A percentile compares a stretch with the other conserved stretches of the same genome.
phyloP scores from a whole-genome alignment of 2,797 vertebrate species.

The Chiroxiphia lanceolata region DNA sequence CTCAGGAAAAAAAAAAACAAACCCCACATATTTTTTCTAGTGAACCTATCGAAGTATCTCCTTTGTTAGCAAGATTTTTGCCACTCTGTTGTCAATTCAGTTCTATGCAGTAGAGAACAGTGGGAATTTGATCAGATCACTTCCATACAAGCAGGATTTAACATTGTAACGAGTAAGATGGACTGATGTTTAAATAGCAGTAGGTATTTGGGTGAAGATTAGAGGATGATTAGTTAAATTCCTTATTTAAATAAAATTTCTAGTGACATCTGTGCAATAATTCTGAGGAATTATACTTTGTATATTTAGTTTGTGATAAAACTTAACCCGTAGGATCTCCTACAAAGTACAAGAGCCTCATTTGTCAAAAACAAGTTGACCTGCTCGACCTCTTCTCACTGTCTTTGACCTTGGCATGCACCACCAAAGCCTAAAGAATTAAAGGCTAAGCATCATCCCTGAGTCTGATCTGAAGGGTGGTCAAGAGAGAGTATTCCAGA shows the following conservation, averaged over 20 bases:
- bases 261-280: not conserved
- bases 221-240: not conserved
- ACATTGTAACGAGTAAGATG: not conserved
- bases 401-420: not conserved
- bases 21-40: not conserved
- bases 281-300: not conserved
- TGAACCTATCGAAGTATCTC: not conserved
- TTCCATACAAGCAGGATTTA: not conserved
- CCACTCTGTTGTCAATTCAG: not conserved
- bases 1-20: not conserved
- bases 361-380: not conserved
- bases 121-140: not conserved
- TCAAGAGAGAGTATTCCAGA: not conserved
- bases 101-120: not conserved
- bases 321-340: not conserved
- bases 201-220: not conserved
- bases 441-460: not conserved
- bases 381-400: not conserved
- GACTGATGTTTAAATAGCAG: not conserved
- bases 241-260: slow-evolving; percentile 1
- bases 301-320: not conserved
- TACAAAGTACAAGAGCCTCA: not conserved
- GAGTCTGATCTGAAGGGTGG: not conserved
- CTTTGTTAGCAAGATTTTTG: not conserved
- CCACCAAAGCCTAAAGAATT: not conserved